phyloP scores from a whole-genome alignment of 2,113 vertebrate genomes.

The Donacobius atricapilla region DNA sequence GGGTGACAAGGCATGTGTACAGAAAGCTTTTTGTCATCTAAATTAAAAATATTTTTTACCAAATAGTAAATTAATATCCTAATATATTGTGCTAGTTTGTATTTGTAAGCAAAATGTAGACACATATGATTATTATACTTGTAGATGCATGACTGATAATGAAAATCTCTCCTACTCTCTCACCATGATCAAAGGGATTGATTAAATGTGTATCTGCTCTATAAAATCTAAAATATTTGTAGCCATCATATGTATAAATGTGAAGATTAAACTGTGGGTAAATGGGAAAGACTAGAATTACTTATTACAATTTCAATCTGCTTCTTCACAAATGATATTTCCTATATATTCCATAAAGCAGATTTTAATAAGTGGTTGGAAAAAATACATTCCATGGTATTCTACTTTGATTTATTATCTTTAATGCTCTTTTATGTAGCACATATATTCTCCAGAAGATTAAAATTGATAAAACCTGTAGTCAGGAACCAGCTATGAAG shows the following conservation, averaged over 20 bases:
- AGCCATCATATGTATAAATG: conserved; percentile 4
- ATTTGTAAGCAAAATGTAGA: neutral
- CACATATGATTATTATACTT: neutral
- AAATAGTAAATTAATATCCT: neutral
- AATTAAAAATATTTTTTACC: neutral
- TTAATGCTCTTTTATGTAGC: neutral
- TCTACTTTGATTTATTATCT: conserved; percentile 59
- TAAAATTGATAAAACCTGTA: conserved; percentile 37
- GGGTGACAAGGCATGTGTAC: neutral
- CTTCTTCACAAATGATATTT: conserved; percentile 32
- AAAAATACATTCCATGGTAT: conserved; percentile 37
- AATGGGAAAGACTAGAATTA: conserved; percentile 7
- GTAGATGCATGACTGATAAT: neutral
- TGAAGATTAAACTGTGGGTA: neutral
- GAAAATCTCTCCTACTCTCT: neutral
- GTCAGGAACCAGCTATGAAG: conserved; percentile 7
- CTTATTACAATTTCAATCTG: neutral
- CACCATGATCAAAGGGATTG: neutral
- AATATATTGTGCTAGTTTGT: neutral
- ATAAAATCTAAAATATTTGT: conserved; percentile 21
- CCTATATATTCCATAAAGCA: conserved; percentile 19
- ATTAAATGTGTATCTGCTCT: neutral
- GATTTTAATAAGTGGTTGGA: conserved; percentile 35
- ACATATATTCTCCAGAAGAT: conserved; percentile 13
- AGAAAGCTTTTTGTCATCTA: neutral